Evolutionary conservation across 2,888 invertebrate genomes (phyloP), one percentile per base, ranked within the genome.

Genomic region (Leptopilina drosophilae): DNA sequence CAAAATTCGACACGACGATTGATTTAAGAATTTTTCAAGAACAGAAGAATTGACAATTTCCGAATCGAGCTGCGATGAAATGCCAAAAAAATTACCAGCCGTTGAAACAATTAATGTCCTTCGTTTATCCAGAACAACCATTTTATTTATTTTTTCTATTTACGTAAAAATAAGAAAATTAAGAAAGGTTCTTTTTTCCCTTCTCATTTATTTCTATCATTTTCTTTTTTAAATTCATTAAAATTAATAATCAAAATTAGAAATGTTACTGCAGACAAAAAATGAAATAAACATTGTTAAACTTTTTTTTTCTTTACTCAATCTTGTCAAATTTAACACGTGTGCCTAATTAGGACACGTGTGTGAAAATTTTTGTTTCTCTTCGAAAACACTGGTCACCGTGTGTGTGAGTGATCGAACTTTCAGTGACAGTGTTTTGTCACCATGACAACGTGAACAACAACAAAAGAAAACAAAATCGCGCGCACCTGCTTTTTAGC

Each of bases 51-150:
- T 84, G 5, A 87, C 85, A 49, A 78, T 81, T 46, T 53, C 86
- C 73, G 76, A 75, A 0, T 86, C 84, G 2, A 87, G 82, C 4
- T 78, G 53, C 0, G 78, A 66, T 0, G 83, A 26, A 7, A 84
- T 77, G 1, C 89, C 90, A 69, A 91, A 91, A 67, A 91, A 91
- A 67, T 90, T 83, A 0, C 87, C 86, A 3, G 91, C 91, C 0
- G 91, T 91, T 3, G 88, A 85, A 33, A 90, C 84, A 64, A 91
- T 89, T 5, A 89, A 82, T 2, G 81, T 85, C 67, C 84, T 88
- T 2, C 89, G 84, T 80, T 84, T 89, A 64, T 91, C 91, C 0
- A 81, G 82, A 15, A 86, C 79, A 26, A 87, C 87, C 89, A 89
- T 89, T 76, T 64, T 80, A 11, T 26, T 33, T 9, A 49, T 77